These are phyloP conservation scores for Lasiommata megera DNA, from an alignment of 2,888 invertebrate species.

Conservation along the genomic window DNA sequence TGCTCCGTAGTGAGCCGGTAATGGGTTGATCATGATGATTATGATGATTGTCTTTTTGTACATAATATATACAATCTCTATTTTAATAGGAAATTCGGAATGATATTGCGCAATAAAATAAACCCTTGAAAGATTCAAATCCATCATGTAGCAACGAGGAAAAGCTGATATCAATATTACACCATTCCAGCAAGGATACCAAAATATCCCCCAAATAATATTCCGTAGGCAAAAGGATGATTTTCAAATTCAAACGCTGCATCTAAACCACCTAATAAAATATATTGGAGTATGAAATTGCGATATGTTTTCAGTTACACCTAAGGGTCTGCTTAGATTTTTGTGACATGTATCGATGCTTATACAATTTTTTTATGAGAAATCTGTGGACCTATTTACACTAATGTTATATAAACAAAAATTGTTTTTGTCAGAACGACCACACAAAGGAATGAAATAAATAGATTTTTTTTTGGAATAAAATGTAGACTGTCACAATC, in stretches of 20 bases:
- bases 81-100: neutral
- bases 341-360: too few relatives aligned
- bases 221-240: constrained; percentile 28
- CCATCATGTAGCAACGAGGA: constrained; percentile 1
- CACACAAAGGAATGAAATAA: too few relatives aligned
- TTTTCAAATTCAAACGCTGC: constrained; percentile 30
- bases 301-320: constrained; percentile 10
- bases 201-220: constrained; percentile 30
- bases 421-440: too few relatives aligned
- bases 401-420: too few relatives aligned
- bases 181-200: constrained; percentile 23
- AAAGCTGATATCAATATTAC: constrained; percentile 25
- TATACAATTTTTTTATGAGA: too few relatives aligned
- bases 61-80: too few relatives aligned
- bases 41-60: too few relatives aligned
- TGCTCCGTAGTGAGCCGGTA: too few relatives aligned
- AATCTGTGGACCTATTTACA: too few relatives aligned
- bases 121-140: neutral
- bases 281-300: constrained; percentile 31
- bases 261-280: constrained; percentile 35
- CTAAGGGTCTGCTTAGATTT: neutral
- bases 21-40: too few relatives aligned
- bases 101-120: neutral
- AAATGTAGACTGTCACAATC: too few relatives aligned
- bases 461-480: too few relatives aligned